A percentile compares a stretch with the other conserved stretches of the same genome.
These are phyloP conservation scores for Eurytoma adleriae DNA, from an alignment of 2,888 invertebrate genomes.

Conservation along the genomic window DNA sequence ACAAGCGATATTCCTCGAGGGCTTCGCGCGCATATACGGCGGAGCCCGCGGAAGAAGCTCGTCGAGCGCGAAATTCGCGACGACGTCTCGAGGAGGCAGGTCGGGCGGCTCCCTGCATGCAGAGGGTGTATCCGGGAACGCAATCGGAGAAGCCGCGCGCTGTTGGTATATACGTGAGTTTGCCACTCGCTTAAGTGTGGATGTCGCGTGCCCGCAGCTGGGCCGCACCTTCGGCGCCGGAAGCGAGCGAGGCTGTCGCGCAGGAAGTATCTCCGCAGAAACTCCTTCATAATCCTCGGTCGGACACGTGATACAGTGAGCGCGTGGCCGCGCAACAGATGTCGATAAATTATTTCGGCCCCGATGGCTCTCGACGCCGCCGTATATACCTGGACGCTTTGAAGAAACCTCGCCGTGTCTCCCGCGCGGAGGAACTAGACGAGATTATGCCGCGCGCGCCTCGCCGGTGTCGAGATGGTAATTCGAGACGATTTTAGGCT, in stretches of 20 bases:
- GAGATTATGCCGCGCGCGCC: no score
- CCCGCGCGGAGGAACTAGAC: no score
- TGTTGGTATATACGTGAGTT: no score
- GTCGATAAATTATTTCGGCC: conserved; percentile 50
- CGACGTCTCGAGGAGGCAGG: conserved; percentile 17
- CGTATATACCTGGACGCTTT: background rate
- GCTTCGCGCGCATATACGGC: conserved; percentile 39
- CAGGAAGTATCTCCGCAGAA: conserved; percentile 45
- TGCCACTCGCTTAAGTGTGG: no score
- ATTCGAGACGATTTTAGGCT: no score
- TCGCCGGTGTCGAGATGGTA: no score
- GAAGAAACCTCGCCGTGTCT: background rate
- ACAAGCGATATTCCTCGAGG: conserved; percentile 41
- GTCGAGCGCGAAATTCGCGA: conserved; percentile 49
- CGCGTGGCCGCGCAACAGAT: conserved; percentile 46
- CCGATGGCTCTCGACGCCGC: conserved; percentile 8
- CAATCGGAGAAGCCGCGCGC: conserved; percentile 8
- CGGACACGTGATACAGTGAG: conserved; percentile 34
- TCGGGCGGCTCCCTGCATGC: no score
- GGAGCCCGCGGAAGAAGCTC: conserved; percentile 48
- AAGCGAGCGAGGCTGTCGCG: conserved; percentile 11
- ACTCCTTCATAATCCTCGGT: conserved; percentile 41
- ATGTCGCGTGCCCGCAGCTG: conserved; percentile 20
- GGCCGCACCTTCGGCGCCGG: conserved; percentile 16
- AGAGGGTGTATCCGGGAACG: background rate